phyloP scores from a whole-genome alignment of 2,888 invertebrate genomes.

The Lycocerus yunnanus region DNA sequence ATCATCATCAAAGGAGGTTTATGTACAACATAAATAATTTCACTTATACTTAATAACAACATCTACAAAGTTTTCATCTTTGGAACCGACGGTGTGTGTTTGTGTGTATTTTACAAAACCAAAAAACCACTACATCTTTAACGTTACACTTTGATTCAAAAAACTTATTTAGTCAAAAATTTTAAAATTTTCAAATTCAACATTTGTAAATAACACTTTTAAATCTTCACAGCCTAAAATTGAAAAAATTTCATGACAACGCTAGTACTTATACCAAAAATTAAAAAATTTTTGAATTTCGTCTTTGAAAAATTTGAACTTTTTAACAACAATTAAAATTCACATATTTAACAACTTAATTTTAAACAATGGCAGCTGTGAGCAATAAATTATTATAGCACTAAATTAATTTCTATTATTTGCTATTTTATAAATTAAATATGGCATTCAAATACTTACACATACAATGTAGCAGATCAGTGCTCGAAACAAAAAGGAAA shows the following conservation, averaged over 20 bases:
- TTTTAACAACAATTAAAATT: neutral
- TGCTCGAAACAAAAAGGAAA: neutral
- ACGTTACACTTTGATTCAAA: slow-evolving; percentile 6
- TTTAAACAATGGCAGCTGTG: slow-evolving; percentile 38
- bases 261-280: neutral
- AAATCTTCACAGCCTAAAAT: slow-evolving; percentile 49
- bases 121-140: neutral
- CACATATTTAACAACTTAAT: slow-evolving; percentile 7
- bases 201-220: slow-evolving; percentile 34
- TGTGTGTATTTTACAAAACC: neutral
- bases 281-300: neutral
- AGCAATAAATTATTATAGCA: slow-evolving; percentile 25
- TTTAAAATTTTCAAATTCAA: slow-evolving; percentile 36
- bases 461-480: neutral
- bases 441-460: neutral
- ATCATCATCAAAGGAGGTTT: neutral
- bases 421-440: neutral
- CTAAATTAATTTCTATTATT: neutral
- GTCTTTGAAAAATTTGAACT: neutral
- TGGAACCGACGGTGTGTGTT: slow-evolving; percentile 25
- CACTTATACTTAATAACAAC: slow-evolving; percentile 25
- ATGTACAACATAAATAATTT: neutral
- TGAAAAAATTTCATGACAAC: slow-evolving; percentile 37
- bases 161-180: slow-evolving; percentile 19
- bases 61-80: slow-evolving; percentile 27